phyloP scores from a whole-genome alignment of 2,888 invertebrate species.

The Drosophila emarginata region DNA sequence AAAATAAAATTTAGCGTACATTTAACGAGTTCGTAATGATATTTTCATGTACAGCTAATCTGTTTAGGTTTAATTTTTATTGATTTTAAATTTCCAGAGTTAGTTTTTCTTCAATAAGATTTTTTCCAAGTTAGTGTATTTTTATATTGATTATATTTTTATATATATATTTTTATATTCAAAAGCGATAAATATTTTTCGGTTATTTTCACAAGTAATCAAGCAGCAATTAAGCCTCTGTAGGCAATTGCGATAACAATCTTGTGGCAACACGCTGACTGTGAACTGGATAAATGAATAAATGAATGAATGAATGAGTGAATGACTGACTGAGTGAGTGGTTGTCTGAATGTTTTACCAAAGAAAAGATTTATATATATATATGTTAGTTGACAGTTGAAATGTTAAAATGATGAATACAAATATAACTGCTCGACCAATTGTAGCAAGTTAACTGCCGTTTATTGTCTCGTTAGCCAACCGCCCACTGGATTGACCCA shows the following conservation, averaged over 20 bases:
- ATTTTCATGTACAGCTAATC: too few species aligned
- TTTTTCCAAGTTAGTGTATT: constrained; percentile 8
- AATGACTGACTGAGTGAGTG: constrained; percentile 38
- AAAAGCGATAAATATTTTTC: too few species aligned
- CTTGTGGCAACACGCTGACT: constrained; percentile 58
- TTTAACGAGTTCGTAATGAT: too few species aligned
- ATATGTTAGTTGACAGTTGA: constrained; percentile 69
- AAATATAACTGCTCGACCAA: constrained; percentile 48
- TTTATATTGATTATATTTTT: constrained; percentile 2
- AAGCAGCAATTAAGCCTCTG: constrained; percentile 67
- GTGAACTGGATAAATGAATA: constrained; percentile 11
- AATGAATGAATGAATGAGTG: constrained; percentile 25
- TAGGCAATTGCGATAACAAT: constrained; percentile 65
- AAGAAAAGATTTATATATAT: constrained; percentile 41
- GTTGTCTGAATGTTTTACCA: constrained; percentile 29
- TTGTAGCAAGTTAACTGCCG: constrained; percentile 22
- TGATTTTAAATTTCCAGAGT: neutral
- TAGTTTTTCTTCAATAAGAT: too few species aligned
- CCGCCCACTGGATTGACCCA: constrained; percentile 67
- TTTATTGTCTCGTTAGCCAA: constrained; percentile 54
- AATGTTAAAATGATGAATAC: constrained; percentile 62
- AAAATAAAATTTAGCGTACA: too few species aligned
- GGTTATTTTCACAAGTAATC: constrained; percentile 49
- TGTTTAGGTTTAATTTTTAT: too few species aligned
- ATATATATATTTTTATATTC: too few species aligned